These are phyloP conservation scores for Phalanger gymnotis DNA, from an alignment of 2,797 vertebrate species.

Conservation along the genomic window DNA sequence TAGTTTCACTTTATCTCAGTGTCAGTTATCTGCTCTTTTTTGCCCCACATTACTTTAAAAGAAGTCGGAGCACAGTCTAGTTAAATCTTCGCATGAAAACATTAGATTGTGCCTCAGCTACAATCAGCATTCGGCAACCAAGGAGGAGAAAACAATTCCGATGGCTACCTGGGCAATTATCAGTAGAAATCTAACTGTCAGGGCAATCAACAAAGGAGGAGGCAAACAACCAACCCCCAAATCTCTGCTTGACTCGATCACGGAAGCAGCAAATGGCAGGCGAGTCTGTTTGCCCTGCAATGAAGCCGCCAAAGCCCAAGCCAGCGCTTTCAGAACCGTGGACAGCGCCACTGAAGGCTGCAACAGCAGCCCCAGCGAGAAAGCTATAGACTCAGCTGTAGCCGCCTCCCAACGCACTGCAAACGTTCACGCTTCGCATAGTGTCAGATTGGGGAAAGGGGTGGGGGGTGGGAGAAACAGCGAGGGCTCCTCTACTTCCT, in stretches of 20 bases:
- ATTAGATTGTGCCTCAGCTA: slow-evolving; percentile 59
- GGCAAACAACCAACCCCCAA: background rate
- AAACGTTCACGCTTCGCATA: background rate
- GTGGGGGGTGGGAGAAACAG: background rate
- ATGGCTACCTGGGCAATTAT: slow-evolving; percentile 1
- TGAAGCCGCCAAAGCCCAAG: slow-evolving; percentile 28
- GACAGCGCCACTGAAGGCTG: slow-evolving; percentile 63
- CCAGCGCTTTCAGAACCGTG: slow-evolving; percentile 71
- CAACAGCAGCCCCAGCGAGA: slow-evolving; percentile 5
- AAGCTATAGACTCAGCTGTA: slow-evolving; percentile 2
- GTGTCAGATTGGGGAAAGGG: background rate
- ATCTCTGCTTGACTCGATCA: background rate
- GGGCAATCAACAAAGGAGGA: background rate
- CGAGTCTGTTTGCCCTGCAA: background rate
- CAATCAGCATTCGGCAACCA: background rate
- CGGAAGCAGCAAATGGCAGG: slow-evolving; percentile 67
- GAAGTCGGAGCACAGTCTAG: slow-evolving; percentile 55
- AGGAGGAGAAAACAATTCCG: background rate
- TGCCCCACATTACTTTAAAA: slow-evolving; percentile 44
- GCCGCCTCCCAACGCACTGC: background rate
- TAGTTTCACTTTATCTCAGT: slow-evolving; percentile 63
- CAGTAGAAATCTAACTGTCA: background rate
- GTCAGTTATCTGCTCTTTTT: slow-evolving; percentile 21
- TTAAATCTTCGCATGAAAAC: slow-evolving; percentile 72
- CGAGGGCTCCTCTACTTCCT: background rate